Evolutionary conservation across 2,113 vertebrate genomes (phyloP).

Genomic region (Donacobius atricapilla): DNA sequence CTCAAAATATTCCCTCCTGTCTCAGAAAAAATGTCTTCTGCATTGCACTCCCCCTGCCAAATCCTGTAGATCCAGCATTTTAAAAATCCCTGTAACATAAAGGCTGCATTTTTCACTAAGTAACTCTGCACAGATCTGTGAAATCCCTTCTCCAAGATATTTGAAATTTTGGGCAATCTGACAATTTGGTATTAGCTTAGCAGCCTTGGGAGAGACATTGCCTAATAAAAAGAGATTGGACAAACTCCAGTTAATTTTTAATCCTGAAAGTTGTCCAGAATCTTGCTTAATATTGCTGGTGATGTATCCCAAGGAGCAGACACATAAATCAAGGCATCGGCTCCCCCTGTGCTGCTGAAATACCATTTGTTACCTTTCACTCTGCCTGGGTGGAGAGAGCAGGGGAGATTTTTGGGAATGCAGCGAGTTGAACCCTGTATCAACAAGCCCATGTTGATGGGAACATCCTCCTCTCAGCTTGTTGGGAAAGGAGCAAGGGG

Average conservation of each 20-base stretch:
- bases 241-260: slow-evolving; percentile 64
- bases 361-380: neutral
- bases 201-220: slow-evolving; percentile 41
- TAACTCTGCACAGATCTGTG: neutral
- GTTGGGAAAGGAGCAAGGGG: neutral
- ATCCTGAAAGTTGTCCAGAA: slow-evolving; percentile 67
- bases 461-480: neutral
- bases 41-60: neutral
- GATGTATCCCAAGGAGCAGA: slow-evolving; percentile 14
- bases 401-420: neutral
- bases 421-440: neutral
- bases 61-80: neutral
- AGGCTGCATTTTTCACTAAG: neutral
- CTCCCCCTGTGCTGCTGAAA: slow-evolving; percentile 10
- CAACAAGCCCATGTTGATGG: neutral
- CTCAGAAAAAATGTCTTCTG: neutral
- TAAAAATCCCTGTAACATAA: neutral
- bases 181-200: slow-evolving; percentile 55
- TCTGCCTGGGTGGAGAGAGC: neutral
- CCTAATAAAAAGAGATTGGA: slow-evolving; percentile 59
- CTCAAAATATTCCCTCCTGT: neutral
- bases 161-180: slow-evolving; percentile 29
- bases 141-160: neutral
- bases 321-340: slow-evolving; percentile 38
- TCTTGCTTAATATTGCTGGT: slow-evolving; percentile 51